Conservation (phyloP, 2,797 vertebrate species). For the Myripristis jacobus region DNA sequence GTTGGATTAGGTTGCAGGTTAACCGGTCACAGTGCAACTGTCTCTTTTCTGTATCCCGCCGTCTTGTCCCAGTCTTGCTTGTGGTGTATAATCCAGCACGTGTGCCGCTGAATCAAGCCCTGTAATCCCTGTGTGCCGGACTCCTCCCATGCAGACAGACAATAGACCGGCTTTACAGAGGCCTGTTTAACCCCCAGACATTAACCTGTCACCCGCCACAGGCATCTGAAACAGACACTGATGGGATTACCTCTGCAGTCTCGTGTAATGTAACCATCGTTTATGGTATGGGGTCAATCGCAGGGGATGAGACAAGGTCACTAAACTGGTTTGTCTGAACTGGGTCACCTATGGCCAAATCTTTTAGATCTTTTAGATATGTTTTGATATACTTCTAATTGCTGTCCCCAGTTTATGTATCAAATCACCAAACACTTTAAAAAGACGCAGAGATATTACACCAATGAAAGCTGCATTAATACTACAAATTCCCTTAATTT, state of each 20-base stretch:
- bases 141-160: conserved; percentile 69
- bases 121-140: conserved; percentile 62
- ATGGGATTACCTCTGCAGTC: conserved; percentile 61
- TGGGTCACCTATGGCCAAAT: background rate
- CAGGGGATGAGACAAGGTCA: background rate
- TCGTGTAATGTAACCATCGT: conserved; percentile 6
- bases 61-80: conserved; percentile 27
- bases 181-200: conserved; percentile 54
- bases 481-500: background rate
- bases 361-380: background rate
- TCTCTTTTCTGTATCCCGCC: conserved; percentile 18
- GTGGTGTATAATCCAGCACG: conserved; percentile 48
- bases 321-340: background rate
- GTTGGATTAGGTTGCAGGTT: conserved; percentile 16
- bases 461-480: background rate
- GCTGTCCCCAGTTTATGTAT: too few relatives aligned
- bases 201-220: conserved; percentile 25
- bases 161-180: conserved; percentile 50
- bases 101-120: conserved; percentile 33
- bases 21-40: conserved; percentile 5
- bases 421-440: background rate
- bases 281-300: conserved; percentile 16
- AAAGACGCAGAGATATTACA: background rate
- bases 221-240: conserved; percentile 37
- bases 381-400: too few relatives aligned